These are phyloP conservation scores for Clinocottus analis DNA, from an alignment of 2,113 vertebrate genomes.

Conservation along the genomic window DNA sequence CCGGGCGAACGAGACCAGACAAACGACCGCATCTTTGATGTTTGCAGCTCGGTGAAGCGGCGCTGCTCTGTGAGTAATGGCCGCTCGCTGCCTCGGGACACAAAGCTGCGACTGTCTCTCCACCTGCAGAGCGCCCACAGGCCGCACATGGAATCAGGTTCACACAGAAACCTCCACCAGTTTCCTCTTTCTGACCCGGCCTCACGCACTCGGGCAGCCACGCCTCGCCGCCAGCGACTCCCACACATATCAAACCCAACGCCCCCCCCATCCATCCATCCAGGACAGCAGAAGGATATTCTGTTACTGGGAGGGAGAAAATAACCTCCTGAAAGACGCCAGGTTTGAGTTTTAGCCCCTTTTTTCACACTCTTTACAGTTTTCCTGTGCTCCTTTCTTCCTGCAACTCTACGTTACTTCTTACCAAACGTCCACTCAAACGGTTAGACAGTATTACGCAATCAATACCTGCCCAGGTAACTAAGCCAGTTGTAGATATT, in stretches of 20 bases:
- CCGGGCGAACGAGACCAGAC: constrained; percentile 11
- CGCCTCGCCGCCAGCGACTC: constrained; percentile 71
- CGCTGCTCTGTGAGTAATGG: constrained; percentile 12
- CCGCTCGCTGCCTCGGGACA: constrained; percentile 50
- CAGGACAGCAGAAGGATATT: constrained; percentile 42
- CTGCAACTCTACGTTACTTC: background rate
- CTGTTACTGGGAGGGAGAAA: constrained; percentile 54
- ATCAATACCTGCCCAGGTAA: constrained; percentile 5
- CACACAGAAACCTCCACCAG: constrained; percentile 54
- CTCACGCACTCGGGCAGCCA: constrained; percentile 45
- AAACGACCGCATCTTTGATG: constrained; percentile 42
- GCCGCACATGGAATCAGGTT: constrained; percentile 41
- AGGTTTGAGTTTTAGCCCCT: constrained; percentile 23
- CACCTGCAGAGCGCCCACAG: constrained; percentile 33
- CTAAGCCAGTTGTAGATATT: constrained; percentile 40
- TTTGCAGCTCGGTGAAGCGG: constrained; percentile 33
- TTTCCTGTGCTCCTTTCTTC: background rate
- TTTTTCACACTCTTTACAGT: background rate
- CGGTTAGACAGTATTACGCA: constrained; percentile 12
- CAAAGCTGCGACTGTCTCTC: constrained; percentile 40
- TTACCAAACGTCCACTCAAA: background rate
- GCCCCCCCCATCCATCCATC: no score
- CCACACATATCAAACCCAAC: constrained; percentile 70
- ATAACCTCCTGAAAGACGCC: constrained; percentile 14
- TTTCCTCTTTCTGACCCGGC: constrained; percentile 46